phyloP scores from a whole-genome alignment of 2,888 invertebrate genomes.

The Drosophila macrospina region DNA sequence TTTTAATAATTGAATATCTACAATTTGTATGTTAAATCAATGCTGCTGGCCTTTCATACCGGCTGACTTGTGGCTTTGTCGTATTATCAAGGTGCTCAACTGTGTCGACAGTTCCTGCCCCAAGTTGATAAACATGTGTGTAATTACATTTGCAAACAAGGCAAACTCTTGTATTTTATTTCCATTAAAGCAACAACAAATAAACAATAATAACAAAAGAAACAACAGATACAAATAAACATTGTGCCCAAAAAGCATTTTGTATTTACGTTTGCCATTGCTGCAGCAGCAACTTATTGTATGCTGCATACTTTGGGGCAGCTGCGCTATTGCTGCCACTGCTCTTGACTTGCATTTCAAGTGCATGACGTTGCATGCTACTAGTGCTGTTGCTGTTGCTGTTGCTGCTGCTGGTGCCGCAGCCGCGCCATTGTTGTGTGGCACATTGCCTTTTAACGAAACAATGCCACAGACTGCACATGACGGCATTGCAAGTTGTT shows the following conservation, averaged over 20 bases:
- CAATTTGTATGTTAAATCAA: neutral
- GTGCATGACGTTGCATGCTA: conserved; percentile 53
- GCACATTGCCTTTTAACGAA: conserved; percentile 38
- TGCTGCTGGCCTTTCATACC: neutral
- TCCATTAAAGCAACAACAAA: conserved; percentile 39
- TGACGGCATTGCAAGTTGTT: conserved; percentile 63
- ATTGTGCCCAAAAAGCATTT: conserved; percentile 10
- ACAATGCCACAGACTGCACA: conserved; percentile 69
- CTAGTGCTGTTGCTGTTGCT: conserved; percentile 26
- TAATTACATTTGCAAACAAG: conserved; percentile 67
- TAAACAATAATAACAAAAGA: conserved; percentile 13
- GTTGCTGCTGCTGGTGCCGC: conserved; percentile 25
- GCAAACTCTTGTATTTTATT: conserved; percentile 43
- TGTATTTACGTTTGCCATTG: conserved; percentile 12
- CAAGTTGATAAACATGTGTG: conserved; percentile 46
- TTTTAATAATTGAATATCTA: conserved; percentile 3
- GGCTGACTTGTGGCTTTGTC: neutral
- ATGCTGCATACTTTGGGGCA: conserved; percentile 38
- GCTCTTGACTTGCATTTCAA: conserved; percentile 70
- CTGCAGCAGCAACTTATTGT: neutral
- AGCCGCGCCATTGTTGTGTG: conserved; percentile 44
- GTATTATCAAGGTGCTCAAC: conserved; percentile 1
- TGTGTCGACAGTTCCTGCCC: neutral
- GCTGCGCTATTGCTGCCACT: conserved; percentile 38
- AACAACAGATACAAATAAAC: neutral